phyloP scores from a whole-genome alignment of 2,888 invertebrate genomes.

The Germaria angustata region DNA sequence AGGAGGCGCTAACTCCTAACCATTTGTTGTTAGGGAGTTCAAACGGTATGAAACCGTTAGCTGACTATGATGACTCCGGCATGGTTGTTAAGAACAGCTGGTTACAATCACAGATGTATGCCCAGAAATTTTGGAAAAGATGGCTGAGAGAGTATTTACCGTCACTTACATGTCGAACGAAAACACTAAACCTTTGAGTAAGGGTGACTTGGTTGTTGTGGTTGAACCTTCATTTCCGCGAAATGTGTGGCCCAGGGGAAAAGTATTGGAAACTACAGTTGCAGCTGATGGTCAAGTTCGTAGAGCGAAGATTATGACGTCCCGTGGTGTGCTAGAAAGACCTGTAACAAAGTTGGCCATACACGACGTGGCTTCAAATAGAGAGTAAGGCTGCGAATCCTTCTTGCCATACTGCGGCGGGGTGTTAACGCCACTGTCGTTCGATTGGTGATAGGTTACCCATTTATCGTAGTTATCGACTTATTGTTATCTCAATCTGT shows the following conservation, averaged over 20 bases:
- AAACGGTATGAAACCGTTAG: background rate
- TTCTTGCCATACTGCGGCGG: conserved; percentile 54
- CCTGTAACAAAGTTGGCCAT: conserved; percentile 32
- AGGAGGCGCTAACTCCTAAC: background rate
- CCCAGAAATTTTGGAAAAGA: too few species aligned
- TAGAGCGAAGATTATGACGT: conserved; percentile 35
- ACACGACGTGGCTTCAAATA: conserved; percentile 24
- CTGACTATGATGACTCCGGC: too few species aligned
- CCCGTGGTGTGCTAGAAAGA: conserved; percentile 17
- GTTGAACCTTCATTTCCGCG: too few species aligned
- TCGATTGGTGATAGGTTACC: too few species aligned
- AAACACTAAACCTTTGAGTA: conserved; percentile 40
- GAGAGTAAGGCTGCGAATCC: conserved; percentile 38
- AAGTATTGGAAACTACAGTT: too few species aligned
- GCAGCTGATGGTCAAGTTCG: too few species aligned
- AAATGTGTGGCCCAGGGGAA: conserved; percentile 67
- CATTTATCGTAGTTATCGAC: too few species aligned
- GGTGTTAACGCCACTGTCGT: conserved; percentile 54
- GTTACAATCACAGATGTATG: too few species aligned
- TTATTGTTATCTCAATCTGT: too few species aligned
- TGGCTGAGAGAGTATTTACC: conserved; percentile 49
- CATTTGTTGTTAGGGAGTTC: background rate
- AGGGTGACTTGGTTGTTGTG: too few species aligned
- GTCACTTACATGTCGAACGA: conserved; percentile 35
- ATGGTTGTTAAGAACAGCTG: too few species aligned